phyloP scores from a whole-genome alignment of 2,888 invertebrate species.

The Eupelmus urozonus region DNA sequence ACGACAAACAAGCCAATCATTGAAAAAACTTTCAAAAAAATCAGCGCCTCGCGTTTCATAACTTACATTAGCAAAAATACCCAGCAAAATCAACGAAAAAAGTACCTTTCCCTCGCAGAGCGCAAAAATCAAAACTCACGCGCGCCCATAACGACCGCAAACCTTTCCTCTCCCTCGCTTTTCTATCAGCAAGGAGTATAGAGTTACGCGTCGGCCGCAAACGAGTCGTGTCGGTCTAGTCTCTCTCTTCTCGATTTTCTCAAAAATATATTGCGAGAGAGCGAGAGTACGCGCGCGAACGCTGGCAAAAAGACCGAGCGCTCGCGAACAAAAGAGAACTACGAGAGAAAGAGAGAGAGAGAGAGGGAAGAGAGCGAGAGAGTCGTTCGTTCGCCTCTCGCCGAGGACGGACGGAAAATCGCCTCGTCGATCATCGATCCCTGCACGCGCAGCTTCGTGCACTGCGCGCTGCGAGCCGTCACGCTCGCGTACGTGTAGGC shows the following conservation, averaged over 20 bases:
- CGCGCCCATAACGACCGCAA: too few relatives aligned
- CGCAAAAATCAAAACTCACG: too few relatives aligned
- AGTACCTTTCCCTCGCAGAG: too few relatives aligned
- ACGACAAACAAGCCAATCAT: too few relatives aligned
- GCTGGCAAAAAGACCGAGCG: too few relatives aligned
- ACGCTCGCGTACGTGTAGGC: constrained; percentile 1
- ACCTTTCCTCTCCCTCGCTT: too few relatives aligned
- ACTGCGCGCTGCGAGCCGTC: neutral
- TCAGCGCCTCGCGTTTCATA: too few relatives aligned
- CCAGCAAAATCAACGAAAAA: too few relatives aligned
- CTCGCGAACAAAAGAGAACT: neutral
- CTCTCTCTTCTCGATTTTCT: constrained; percentile 31
- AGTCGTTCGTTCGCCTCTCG: neutral
- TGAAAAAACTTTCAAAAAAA: too few relatives aligned
- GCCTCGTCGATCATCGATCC: constrained; percentile 43
- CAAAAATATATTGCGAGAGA: constrained; percentile 27
- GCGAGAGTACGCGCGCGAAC: neutral
- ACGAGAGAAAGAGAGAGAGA: neutral
- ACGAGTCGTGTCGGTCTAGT: neutral
- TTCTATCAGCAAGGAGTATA: neutral
- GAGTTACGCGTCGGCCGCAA: too few relatives aligned
- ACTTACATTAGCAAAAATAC: too few relatives aligned
- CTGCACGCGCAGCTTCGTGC: neutral
- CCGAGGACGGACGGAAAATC: constrained; percentile 13
- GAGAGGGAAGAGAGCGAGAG: neutral